These are phyloP conservation scores for Etheostoma spectabile DNA, from an alignment of 2,113 vertebrate genomes.

Conservation along the genomic window DNA sequence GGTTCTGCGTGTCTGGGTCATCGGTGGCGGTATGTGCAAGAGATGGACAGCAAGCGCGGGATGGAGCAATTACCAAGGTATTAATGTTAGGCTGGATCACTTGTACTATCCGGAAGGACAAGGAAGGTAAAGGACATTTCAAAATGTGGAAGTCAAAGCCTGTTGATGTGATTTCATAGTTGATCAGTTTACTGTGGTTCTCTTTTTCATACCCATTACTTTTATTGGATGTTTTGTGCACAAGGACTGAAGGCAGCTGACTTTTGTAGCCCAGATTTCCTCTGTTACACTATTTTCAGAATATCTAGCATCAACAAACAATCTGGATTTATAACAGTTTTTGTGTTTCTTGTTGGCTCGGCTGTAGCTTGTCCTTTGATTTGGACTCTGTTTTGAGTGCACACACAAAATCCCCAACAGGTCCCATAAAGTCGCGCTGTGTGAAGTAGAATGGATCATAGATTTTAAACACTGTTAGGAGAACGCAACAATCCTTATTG, in stretches of 20 bases:
- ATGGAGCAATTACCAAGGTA: slow-evolving; percentile 78
- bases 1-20: slow-evolving; percentile 67
- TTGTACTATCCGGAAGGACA: slow-evolving; percentile 89
- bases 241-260: background rate
- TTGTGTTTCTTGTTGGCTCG: background rate
- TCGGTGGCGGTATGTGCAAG: slow-evolving; percentile 58
- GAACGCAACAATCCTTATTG: background rate
- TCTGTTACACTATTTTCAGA: background rate
- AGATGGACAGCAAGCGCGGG: slow-evolving; percentile 75
- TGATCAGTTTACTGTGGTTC: background rate
- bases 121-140: slow-evolving; percentile 85
- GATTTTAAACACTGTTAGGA: background rate
- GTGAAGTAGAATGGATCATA: background rate
- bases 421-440: background rate
- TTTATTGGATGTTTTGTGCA: background rate
- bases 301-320: background rate
- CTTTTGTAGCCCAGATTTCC: background rate
- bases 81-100: slow-evolving; percentile 87
- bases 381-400: background rate
- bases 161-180: background rate
- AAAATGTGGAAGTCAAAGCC: background rate
- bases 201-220: background rate
- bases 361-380: background rate
- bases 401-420: background rate
- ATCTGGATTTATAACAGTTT: background rate